A percentile compares a stretch with the other conserved stretches of the same genome.
Evolutionary conservation across 2,797 vertebrate genomes (phyloP).

Genomic region (Brotogeris chrysoptera): DNA sequence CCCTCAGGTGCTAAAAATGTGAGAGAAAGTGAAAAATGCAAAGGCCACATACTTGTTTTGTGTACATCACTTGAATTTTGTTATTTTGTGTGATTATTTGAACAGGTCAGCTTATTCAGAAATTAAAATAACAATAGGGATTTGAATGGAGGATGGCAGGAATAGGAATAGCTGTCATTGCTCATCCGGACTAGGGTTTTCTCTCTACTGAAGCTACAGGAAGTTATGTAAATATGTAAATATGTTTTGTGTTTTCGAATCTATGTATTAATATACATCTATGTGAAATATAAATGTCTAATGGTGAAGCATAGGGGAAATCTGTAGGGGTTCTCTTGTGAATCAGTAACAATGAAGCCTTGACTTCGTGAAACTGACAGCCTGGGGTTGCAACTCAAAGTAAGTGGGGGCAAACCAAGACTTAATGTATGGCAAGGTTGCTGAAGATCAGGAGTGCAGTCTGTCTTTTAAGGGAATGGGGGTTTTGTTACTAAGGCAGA

Average conservation of each 20-base stretch:
- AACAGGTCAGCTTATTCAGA: conserved; percentile 12
- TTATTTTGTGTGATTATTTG: conserved; percentile 38
- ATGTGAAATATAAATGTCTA: not conserved
- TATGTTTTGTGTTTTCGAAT: conserved; percentile 36
- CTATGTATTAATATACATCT: not conserved
- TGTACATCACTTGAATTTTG: not conserved
- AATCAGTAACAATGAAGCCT: not conserved
- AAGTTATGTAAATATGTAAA: conserved; percentile 9
- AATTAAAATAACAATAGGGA: conserved; percentile 20
- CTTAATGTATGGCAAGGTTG: conserved; percentile 20
- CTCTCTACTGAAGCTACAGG: conserved; percentile 16
- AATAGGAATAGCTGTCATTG: not conserved
- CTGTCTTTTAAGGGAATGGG: conserved; percentile 33
- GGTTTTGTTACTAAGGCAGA: conserved; percentile 44
- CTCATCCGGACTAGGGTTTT: conserved; percentile 27
- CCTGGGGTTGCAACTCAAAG: conserved; percentile 30
- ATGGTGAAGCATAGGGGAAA: not conserved
- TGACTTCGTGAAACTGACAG: not conserved
- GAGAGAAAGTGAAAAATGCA: not conserved
- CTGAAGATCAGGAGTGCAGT: conserved; percentile 13
- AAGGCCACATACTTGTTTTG: not conserved
- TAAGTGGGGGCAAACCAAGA: not conserved
- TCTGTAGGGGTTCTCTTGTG: not conserved
- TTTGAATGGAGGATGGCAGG: conserved; percentile 29
- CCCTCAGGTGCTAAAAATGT: conserved; percentile 30